Evolutionary conservation across 1,140 invertebrate genomes (phyloP).

Genomic region (Lordiphosa stackelbergi): DNA sequence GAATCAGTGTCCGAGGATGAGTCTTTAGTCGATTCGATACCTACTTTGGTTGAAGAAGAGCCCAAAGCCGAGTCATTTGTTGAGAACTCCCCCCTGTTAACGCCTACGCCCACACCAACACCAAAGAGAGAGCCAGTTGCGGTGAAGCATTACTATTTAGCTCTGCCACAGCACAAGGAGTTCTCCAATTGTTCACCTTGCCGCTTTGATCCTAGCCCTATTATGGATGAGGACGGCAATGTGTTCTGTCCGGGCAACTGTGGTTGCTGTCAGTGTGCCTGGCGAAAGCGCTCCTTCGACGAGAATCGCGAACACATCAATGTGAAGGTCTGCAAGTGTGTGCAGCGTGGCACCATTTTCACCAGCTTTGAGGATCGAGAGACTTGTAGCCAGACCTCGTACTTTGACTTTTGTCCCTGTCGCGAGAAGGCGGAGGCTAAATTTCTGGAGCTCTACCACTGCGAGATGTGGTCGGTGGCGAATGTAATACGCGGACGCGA

Average conservation of each 20-base stretch:
- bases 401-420: conserved; percentile 72
- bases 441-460: conserved; percentile 50
- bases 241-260: conserved; percentile 68
- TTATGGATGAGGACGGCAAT: conserved; percentile 66
- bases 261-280: conserved; percentile 69
- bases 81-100: background rate
- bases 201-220: conserved; percentile 62
- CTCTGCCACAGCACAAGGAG: conserved; percentile 61
- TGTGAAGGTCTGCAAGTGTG: conserved; percentile 66
- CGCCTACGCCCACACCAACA: conserved; percentile 2
- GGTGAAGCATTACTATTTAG: conserved; percentile 39
- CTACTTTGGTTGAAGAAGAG: too few relatives aligned
- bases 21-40: too few relatives aligned
- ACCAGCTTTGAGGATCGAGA: conserved; percentile 36
- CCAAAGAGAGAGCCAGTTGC: background rate
- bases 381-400: conserved; percentile 54
- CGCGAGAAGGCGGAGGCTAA: conserved; percentile 70
- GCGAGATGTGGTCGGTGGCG: conserved; percentile 54
- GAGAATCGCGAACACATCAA: conserved; percentile 41
- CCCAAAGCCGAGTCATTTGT: background rate
- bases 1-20: background rate
- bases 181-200: conserved; percentile 61
- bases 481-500: conserved; percentile 34
- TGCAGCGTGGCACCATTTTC: conserved; percentile 56
- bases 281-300: conserved; percentile 34